Conservation (phyloP, 2,888 invertebrate species). For the Eilema caniola region DNA sequence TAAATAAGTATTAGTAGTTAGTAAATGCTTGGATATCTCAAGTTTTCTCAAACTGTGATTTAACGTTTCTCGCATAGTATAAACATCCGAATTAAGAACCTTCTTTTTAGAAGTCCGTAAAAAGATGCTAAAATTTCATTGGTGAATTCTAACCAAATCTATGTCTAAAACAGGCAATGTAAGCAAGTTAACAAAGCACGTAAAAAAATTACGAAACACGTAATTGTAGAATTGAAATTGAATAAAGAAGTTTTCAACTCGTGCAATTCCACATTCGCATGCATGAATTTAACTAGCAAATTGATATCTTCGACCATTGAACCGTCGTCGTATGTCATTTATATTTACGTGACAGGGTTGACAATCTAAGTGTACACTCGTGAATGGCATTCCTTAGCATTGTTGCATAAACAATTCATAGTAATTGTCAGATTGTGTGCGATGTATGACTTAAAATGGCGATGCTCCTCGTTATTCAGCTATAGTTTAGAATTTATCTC, state of each 20-base stretch:
- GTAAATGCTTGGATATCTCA: no score
- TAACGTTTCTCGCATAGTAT: no score
- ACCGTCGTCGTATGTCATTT: conserved; percentile 23
- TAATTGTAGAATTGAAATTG: background rate
- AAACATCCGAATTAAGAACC: no score
- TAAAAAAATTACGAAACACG: background rate
- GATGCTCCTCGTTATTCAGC: background rate
- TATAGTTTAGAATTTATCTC: background rate
- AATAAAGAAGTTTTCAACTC: background rate
- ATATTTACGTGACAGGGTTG: conserved; percentile 22
- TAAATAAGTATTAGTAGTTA: no score
- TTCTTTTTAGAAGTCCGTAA: no score
- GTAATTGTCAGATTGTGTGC: conserved; percentile 22
- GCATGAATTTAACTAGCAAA: conserved; percentile 11
- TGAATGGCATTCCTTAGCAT: conserved; percentile 31
- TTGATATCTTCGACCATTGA: conserved; percentile 23
- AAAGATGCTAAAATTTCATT: background rate
- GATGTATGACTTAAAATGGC: conserved; percentile 8
- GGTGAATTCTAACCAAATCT: background rate
- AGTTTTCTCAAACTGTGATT: no score
- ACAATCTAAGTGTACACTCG: conserved; percentile 13
- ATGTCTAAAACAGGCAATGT: no score
- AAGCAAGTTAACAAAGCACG: background rate
- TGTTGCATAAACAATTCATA: conserved; percentile 22
- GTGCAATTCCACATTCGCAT: conserved; percentile 5